Percentiles rank a stretch among this genome's conserved stretches.
Evolutionary conservation across 2,113 vertebrate species (phyloP).

Genomic region (Platycercus adscitus): DNA sequence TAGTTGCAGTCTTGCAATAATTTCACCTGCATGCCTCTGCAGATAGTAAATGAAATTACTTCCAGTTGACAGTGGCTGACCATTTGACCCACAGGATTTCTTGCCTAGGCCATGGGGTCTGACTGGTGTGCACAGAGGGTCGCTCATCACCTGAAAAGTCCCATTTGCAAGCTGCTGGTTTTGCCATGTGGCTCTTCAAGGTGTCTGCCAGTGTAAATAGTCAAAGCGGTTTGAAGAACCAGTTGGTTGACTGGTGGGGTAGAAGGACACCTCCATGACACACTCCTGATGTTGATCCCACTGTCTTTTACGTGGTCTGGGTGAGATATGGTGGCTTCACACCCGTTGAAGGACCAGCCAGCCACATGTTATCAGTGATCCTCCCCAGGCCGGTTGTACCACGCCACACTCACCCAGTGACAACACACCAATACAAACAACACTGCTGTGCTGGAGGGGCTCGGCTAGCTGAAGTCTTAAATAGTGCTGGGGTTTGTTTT

Average conservation of each 20-base stretch:
- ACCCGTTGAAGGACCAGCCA: not conserved
- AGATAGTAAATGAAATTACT: not conserved
- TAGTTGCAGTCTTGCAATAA: not conserved
- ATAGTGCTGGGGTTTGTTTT: not conserved
- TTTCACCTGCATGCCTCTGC: not conserved
- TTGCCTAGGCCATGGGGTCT: not conserved
- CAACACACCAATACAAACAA: not conserved
- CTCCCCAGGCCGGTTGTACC: not conserved
- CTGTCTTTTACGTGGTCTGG: not conserved
- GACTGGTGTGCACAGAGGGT: not conserved
- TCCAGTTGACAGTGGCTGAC: not conserved
- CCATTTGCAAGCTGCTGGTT: not conserved
- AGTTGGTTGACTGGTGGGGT: not conserved
- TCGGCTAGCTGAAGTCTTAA: not conserved
- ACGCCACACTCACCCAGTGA: not conserved
- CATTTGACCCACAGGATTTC: not conserved
- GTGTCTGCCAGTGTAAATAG: not conserved
- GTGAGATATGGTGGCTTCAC: not conserved
- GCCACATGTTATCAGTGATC: not conserved
- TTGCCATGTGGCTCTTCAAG: rapidly evolving
- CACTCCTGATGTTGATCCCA: not conserved
- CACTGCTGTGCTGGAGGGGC: not conserved
- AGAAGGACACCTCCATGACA: not conserved
- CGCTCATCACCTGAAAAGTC: not conserved
- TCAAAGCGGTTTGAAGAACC: not conserved